Evolutionary conservation across 2,888 invertebrate species (phyloP).

Genomic region (Lamellibrachia satsuma): DNA sequence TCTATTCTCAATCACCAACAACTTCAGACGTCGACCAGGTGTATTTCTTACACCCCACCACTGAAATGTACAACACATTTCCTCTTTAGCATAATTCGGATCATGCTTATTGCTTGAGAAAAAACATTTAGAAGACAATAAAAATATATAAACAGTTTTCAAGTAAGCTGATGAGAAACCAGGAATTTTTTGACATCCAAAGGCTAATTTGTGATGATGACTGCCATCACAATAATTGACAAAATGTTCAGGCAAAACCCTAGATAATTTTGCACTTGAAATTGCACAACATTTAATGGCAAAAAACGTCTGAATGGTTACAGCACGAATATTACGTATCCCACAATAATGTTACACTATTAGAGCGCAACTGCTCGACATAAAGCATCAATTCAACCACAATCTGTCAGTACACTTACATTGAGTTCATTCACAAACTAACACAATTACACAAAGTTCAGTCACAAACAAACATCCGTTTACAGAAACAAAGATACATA

Average conservation of each 20-base stretch:
- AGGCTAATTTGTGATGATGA: not conserved
- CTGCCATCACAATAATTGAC: not conserved
- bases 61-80: too few relatives aligned
- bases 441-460: not conserved
- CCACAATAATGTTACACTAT: not conserved
- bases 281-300: constrained; percentile 17
- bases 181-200: not conserved
- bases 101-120: too few relatives aligned
- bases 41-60: too few relatives aligned
- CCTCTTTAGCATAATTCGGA: too few relatives aligned
- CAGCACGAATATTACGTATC: not conserved
- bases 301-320: not conserved
- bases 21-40: too few relatives aligned
- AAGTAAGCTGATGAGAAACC: too few relatives aligned
- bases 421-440: not conserved
- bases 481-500: not conserved
- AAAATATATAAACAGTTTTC: too few relatives aligned
- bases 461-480: not conserved
- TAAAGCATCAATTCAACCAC: not conserved
- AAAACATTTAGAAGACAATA: too few relatives aligned
- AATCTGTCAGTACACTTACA: not conserved
- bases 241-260: not conserved
- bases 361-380: not conserved
- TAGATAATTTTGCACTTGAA: constrained; percentile 4
- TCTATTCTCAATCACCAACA: too few relatives aligned